Percentiles rank a stretch among this genome's conserved stretches.
Evolutionary conservation across 2,113 vertebrate genomes (phyloP).

Genomic region (Notothenia rossii): DNA sequence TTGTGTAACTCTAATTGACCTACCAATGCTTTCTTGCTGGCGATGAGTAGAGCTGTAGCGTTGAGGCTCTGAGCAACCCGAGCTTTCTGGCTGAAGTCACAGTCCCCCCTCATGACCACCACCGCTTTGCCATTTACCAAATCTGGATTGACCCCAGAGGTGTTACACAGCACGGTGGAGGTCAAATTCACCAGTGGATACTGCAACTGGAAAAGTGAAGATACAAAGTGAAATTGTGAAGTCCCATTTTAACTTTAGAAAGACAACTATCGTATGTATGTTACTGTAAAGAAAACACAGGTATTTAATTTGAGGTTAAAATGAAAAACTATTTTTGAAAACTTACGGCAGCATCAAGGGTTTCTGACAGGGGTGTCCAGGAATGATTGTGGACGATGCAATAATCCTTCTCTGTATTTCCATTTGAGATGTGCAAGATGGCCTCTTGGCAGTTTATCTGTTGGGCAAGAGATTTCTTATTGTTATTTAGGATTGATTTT

Average conservation of each 20-base stretch:
- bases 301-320: no score
- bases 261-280: no score
- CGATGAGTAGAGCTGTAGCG: slow-evolving; percentile 88
- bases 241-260: background rate
- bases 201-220: slow-evolving; percentile 76
- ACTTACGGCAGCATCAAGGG: slow-evolving; percentile 89
- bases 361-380: slow-evolving; percentile 85
- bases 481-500: no score
- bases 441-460: slow-evolving; percentile 89
- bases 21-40: slow-evolving; percentile 86
- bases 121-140: slow-evolving; percentile 85
- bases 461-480: slow-evolving; percentile 10
- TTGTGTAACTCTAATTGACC: slow-evolving; percentile 41
- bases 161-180: slow-evolving; percentile 84
- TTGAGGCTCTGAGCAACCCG: slow-evolving; percentile 85
- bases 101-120: slow-evolving; percentile 88
- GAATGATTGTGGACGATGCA: slow-evolving; percentile 89
- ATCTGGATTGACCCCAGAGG: slow-evolving; percentile 73
- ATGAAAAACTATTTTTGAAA: background rate
- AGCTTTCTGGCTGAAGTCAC: slow-evolving; percentile 89
- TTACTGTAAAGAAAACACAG: background rate
- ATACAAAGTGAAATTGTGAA: background rate
- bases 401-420: slow-evolving; percentile 80
- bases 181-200: slow-evolving; percentile 86
- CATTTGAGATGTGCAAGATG: slow-evolving; percentile 86